These are phyloP conservation scores for Psophia crepitans DNA, from an alignment of 2,113 vertebrate genomes.

Conservation along the genomic window DNA sequence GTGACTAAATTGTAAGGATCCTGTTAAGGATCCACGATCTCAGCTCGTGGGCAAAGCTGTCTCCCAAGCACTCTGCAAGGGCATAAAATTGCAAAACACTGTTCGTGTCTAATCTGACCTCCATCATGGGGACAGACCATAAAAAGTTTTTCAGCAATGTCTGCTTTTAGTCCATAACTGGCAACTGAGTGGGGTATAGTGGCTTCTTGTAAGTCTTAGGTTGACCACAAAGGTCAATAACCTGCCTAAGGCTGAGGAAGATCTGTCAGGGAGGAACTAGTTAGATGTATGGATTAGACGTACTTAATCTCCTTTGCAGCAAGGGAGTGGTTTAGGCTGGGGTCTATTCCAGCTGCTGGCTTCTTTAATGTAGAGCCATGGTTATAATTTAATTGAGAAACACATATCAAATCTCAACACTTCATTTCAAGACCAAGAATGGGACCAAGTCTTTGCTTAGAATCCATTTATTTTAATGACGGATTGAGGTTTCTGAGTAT, in stretches of 20 bases:
- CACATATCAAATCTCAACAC: not conserved
- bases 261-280: not conserved
- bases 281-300: not conserved
- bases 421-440: not conserved
- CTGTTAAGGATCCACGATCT: too few relatives aligned
- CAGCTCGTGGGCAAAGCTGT: not conserved
- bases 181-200: not conserved
- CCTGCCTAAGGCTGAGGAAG: not conserved
- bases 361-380: not conserved
- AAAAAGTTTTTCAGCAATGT: not conserved
- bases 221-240: not conserved
- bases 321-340: not conserved
- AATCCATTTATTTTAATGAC: not conserved
- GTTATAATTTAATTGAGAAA: not conserved
- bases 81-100: not conserved
- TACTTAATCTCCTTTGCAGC: not conserved
- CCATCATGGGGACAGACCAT: not conserved
- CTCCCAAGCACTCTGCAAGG: not conserved
- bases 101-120: not conserved
- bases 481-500: not conserved
- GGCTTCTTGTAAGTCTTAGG: not conserved
- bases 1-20: not conserved
- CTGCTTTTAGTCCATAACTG: not conserved
- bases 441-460: not conserved
- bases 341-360: not conserved